Conservation (phyloP, 30 jellyfish, hydroid and myxozoan genomes). For the Rhopilema esculentum region DNA sequence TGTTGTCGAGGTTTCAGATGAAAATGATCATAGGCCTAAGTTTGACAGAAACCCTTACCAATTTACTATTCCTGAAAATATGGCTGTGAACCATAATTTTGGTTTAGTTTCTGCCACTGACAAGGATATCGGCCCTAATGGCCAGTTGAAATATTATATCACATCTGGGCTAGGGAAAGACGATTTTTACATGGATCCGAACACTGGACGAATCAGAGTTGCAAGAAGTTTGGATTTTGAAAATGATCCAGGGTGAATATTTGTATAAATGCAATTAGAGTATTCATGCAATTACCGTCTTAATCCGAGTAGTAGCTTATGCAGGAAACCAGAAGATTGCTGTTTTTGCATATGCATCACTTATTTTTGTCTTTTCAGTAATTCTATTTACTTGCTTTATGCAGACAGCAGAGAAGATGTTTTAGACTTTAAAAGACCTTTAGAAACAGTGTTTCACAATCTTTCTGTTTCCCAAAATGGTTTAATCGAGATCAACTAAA, state of each 20-base stretch:
- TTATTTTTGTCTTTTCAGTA: no score
- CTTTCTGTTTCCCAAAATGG: no score
- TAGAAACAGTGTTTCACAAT: no score
- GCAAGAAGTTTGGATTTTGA: constrained; percentile 64
- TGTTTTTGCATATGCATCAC: no score
- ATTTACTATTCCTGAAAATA: constrained; percentile 51
- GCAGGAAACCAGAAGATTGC: no score
- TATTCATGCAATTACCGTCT: neutral
- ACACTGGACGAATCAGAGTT: constrained; percentile 58
- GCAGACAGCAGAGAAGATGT: no score
- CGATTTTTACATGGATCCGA: constrained; percentile 47
- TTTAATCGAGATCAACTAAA: no score
- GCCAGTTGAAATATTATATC: constrained; percentile 44
- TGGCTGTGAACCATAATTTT: constrained; percentile 17
- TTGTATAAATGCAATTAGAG: neutral
- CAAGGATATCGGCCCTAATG: constrained; percentile 71
- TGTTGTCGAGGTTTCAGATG: constrained; percentile 61
- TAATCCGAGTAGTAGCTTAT: no score
- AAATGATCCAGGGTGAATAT: constrained; percentile 13
- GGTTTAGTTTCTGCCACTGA: constrained; percentile 77
- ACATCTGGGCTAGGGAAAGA: constrained; percentile 41
- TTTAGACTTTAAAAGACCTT: no score
- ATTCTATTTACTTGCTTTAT: no score
- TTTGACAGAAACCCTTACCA: constrained; percentile 51
- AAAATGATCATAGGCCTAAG: constrained; percentile 82